Evolutionary conservation across 2,888 invertebrate species (phyloP), one percentile per base, ranked within the genome.

Genomic region (Eilema depressum): DNA sequence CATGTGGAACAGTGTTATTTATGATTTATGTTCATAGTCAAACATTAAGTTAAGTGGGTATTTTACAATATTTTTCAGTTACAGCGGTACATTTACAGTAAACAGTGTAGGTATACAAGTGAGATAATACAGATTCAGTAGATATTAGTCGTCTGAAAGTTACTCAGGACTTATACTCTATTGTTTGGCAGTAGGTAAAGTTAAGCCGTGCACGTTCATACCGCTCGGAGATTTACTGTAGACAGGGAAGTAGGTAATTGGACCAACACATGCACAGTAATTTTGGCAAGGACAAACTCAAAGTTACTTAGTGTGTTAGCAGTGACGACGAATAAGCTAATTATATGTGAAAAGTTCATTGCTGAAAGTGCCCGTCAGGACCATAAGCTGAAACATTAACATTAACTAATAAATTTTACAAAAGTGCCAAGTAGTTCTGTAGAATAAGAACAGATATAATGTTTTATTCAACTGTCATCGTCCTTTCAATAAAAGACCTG

Each of bases 201-300:
- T 59, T 28, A 59, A 53, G 26, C 17, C 28, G 28, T 59, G 59
- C 17, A 59, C 28, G 59, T 59, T 59, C 14, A 5, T 26, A 59
- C 28, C 59, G 59, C 59, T 17, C 59, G 17, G 26, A 26, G 26
- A 59, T 20, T 59, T 8, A 26, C 25, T 26, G 14, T 25, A 59
- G 10, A 59, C 3, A 59, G 14, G 26, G 25, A 59, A 59, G 59
- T n/a, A n/a, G n/a, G n/a, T 59, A 25, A 59, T 59, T 59, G 26
- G 26, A 23, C 26, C 26, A 25, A 59, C 25, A 26, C 17, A 26
- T 26, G 26, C 17, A n/a, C 53, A n/a, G n/a, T 53, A n/a, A 53
- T 53, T 53, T 53, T 53, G 53, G 10, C 53, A 53, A 53, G n/a
- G n/a, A 53, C n/a, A n/a, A n/a, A 53, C 53, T n/a, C n/a, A 53